Conservation (phyloP, 2,113 vertebrate species). For the Myotis brandtii region DNA sequence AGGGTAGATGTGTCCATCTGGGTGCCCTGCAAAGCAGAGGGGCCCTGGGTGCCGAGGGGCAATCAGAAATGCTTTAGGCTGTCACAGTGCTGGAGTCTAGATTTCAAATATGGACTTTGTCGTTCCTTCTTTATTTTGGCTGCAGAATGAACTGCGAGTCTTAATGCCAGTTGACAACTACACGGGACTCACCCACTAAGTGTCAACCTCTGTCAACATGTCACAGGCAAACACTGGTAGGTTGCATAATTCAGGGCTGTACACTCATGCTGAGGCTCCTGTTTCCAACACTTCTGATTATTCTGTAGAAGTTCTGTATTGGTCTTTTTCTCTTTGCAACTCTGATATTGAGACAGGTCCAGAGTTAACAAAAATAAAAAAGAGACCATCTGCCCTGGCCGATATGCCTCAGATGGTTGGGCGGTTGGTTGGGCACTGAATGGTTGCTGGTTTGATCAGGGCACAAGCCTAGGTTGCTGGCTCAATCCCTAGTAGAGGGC, state of each 20-base stretch:
- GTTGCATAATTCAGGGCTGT: slow-evolving; percentile 20
- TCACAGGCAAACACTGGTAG: slow-evolving; percentile 33
- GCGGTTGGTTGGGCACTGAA: not conserved
- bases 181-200: slow-evolving; percentile 44
- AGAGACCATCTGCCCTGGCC: not conserved
- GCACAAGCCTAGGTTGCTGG: not conserved
- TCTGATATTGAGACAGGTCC: not conserved
- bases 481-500: not conserved
- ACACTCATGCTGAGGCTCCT: not conserved
- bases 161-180: slow-evolving; percentile 64
- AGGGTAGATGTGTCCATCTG: not conserved
- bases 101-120: slow-evolving; percentile 19
- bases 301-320: not conserved
- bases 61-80: not conserved
- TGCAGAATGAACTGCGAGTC: slow-evolving; percentile 53
- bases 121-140: slow-evolving; percentile 66
- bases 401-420: not conserved
- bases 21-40: not conserved
- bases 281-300: slow-evolving; percentile 53
- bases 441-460: not conserved
- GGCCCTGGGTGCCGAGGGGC: not conserved
- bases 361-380: not conserved
- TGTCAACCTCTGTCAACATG: slow-evolving; percentile 72
- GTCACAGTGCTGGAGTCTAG: not conserved
- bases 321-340: not conserved